Evolutionary conservation across 2,888 invertebrate species (phyloP).

Genomic region (Aplocera efformata): DNA sequence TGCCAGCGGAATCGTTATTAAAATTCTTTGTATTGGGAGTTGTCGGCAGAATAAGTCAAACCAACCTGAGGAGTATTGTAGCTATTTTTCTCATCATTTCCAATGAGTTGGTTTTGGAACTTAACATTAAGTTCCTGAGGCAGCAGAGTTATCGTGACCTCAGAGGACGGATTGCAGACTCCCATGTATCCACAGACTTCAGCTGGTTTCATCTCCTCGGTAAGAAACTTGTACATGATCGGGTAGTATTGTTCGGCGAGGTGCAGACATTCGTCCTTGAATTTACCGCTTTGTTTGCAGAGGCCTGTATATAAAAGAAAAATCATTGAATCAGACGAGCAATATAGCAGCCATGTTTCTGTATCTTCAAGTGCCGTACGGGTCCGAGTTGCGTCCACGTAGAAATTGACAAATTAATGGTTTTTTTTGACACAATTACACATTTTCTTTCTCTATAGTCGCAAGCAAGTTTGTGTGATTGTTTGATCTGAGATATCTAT

Average conservation of each 20-base stretch:
- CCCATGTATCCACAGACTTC: constrained; percentile 86
- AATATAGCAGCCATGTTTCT: no score
- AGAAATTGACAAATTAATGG: no score
- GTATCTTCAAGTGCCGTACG: no score
- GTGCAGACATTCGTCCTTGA: constrained; percentile 86
- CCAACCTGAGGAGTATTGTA: constrained; percentile 43
- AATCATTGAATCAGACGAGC: no score
- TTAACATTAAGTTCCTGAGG: constrained; percentile 68
- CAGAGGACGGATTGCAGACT: constrained; percentile 81
- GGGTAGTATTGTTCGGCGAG: constrained; percentile 90
- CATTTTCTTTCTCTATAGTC: no score
- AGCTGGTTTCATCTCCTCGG: constrained; percentile 84
- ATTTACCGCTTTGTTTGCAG: constrained; percentile 89
- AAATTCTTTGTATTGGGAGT: no score
- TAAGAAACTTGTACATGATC: constrained; percentile 85
- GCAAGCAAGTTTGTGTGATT: no score
- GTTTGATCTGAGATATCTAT: no score
- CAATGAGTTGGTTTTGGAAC: constrained; percentile 45
- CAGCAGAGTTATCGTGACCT: constrained; percentile 81
- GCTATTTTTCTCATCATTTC: constrained; percentile 60
- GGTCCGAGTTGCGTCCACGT: no score
- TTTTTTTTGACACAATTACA: no score
- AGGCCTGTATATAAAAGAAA: constrained; percentile 69
- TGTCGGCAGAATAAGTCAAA: background rate
- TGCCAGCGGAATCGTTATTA: no score